Conservation (phyloP, 2,888 invertebrate genomes). For the Terebella lapidaria region DNA sequence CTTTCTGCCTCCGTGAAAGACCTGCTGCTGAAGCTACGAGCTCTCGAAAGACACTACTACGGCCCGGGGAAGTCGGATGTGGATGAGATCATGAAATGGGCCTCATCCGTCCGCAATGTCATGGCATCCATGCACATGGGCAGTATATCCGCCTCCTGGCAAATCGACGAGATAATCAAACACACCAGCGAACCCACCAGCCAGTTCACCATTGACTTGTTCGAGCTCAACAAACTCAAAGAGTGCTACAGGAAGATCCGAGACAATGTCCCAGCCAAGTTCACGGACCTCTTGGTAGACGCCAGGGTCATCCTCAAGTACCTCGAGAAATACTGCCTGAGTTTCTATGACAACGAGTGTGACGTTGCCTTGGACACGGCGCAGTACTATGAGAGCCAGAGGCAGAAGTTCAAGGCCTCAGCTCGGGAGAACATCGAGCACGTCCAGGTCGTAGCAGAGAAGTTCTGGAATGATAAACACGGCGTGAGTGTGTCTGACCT, state of each 20-base stretch:
- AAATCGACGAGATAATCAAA: conserved; percentile 28
- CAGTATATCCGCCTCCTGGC: conserved; percentile 30
- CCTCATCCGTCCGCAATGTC: conserved; percentile 30
- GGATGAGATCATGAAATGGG: conserved; percentile 32
- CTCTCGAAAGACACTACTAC: conserved; percentile 38
- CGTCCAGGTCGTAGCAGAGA: conserved; percentile 25
- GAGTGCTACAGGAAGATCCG: conserved; percentile 35
- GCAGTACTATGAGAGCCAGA: conserved; percentile 36
- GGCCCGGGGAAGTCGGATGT: conserved; percentile 31
- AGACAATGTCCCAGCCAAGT: conserved; percentile 31
- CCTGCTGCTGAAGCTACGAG: conserved; percentile 18
- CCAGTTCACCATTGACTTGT: conserved; percentile 11
- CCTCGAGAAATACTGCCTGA: conserved; percentile 40
- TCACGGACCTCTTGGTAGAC: conserved; percentile 19
- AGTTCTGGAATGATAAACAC: conserved; percentile 30
- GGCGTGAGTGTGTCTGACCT: conserved; percentile 23
- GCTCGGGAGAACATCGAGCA: conserved; percentile 29
- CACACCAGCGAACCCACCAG: not conserved
- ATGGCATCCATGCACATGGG: conserved; percentile 31
- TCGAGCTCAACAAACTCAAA: conserved; percentile 24
- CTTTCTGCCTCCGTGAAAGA: conserved; percentile 11
- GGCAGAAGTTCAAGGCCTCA: conserved; percentile 27
- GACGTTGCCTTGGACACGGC: conserved; percentile 29
- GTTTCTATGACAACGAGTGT: conserved; percentile 33
- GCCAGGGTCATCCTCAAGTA: conserved; percentile 31